Base-by-base conservation (phyloP, 2,888 invertebrate genomes). In the Acrocyrtus sp. region DNA sequence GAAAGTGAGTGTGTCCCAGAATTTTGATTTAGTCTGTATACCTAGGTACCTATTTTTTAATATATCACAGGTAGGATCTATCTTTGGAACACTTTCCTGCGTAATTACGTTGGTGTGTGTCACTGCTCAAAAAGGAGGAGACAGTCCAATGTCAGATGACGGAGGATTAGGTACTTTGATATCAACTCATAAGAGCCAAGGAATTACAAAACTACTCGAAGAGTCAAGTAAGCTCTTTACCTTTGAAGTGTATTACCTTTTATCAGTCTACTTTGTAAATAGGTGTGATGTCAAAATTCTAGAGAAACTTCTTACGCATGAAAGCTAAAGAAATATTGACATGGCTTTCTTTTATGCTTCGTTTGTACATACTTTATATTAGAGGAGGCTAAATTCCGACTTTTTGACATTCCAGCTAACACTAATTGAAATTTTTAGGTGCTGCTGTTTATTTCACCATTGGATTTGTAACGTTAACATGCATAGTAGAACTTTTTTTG, bases 61-160 rank as follows among this genome's bases (percentile, higher is more conserved):
- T 22, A 19, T 27, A 6, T 39, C 53, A 15, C 21, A 74, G 74
- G 43, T 75, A 45, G 75, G 75, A 1, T 70, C 75, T 39, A 53
- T 74, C 4, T 69, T 74, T 50, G 74, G 74, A 15, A 56, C 65
- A n/a, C 51, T 74, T 17, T 70, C 69, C 19, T 65, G 65, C 17
- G 12, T 70, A 5, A 51, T 70, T 1, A 70, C 74, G 15, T 24
- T 74, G 4, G 39, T 74, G 34, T 62, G 62, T 24, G 63, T 74
- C 3, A 62, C 65, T 2, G 63, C 63, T 1, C 68, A 58, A 24
- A 69, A 68, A 41, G 65, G 34, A 57, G 51, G 58, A 2, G 58
- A 58, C 8, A 43, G 34, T 15, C 67, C 51, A 10, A 41, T 48
- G 34, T 22, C 34, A 34, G 53, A 61, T n/a, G 62, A 54, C 56